Evolutionary conservation across 2,797 vertebrate genomes (phyloP), one percentile per base, ranked within the genome.

Genomic region (Chrosomus eos): DNA sequence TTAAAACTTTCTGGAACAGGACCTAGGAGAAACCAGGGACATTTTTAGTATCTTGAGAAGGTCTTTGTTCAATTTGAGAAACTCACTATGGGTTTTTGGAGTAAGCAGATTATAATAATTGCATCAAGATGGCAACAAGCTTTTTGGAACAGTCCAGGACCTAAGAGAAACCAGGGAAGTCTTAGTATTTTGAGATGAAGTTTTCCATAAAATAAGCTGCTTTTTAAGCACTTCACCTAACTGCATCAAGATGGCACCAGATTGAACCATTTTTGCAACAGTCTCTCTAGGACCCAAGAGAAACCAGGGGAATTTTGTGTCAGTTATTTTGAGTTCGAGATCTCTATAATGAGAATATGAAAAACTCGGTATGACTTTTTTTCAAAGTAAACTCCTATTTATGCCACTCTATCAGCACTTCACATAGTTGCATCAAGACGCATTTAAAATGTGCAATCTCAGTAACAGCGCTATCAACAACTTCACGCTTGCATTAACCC

Each of bases 401-500:
- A 84, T 79, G 83, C 75, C 40, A 33, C 51, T 72, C 83, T 85
- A 85, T 85, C 83, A 85, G 83, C 83, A 85, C 83, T 85, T 85
- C 76, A 72, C 76, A 80, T 80, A 79, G 83, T 85, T 85, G 75
- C 67, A 84, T 84, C 75, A 79, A 85, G 83, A 85, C 75, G 0
- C 40, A 72, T 72, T 85, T 85, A 48, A 85, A 85, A 85, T 85
- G 76, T 79, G 83, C 82, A 84, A 78, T 85, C 76, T 85, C 75
- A 79, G 83, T 79, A 85, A 85, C 75, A 64, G 67, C 23, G 83
- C 76, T 85, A 85, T 85, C 83, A 85, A 85, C 83, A 84, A 81
- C 81, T 85, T 86, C 74, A 88, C 45, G 62, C 83, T 87, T 81
- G 82, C 84, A 87, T 88, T 88, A 45, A 80, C 79, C 84, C 85